Evolutionary conservation across 2,113 vertebrate genomes (phyloP).

Genomic region (Periophthalmus modestus): DNA sequence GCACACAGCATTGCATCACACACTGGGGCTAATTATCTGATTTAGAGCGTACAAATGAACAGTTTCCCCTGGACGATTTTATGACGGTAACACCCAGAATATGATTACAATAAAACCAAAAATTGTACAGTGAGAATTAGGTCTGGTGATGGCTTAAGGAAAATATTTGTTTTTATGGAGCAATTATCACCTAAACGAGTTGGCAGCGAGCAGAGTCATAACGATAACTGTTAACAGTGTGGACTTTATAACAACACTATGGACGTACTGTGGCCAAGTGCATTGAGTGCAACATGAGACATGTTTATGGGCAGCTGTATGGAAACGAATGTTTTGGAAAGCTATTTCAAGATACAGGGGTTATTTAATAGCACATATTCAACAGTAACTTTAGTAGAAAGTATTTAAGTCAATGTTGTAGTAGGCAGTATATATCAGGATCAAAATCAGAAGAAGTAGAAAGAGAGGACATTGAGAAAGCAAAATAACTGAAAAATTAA

Average conservation of each 20-base stretch:
- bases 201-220: conserved; percentile 60
- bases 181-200: conserved; percentile 72
- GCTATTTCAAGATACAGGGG: background rate
- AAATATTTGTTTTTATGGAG: conserved; percentile 69
- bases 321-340: background rate
- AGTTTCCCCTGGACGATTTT: conserved; percentile 52
- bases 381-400: background rate
- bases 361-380: background rate
- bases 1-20: conserved; percentile 47
- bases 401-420: background rate
- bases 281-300: conserved; percentile 21
- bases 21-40: conserved; percentile 44
- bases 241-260: conserved; percentile 57
- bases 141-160: conserved; percentile 59
- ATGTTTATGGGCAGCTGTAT: conserved; percentile 31
- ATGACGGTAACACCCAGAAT: conserved; percentile 50
- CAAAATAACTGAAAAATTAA: too few relatives aligned
- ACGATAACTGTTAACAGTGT: conserved; percentile 69
- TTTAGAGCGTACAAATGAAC: conserved; percentile 51
- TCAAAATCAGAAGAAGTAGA: too few relatives aligned
- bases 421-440: background rate
- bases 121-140: conserved; percentile 41
- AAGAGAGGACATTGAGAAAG: too few relatives aligned
- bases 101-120: conserved; percentile 62
- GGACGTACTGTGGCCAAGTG: conserved; percentile 38